Percentiles rank a stretch among this genome's conserved stretches.
These are phyloP conservation scores for Penaeus japonicus DNA, from an alignment of 1,140 invertebrate species.

Conservation along the genomic window DNA sequence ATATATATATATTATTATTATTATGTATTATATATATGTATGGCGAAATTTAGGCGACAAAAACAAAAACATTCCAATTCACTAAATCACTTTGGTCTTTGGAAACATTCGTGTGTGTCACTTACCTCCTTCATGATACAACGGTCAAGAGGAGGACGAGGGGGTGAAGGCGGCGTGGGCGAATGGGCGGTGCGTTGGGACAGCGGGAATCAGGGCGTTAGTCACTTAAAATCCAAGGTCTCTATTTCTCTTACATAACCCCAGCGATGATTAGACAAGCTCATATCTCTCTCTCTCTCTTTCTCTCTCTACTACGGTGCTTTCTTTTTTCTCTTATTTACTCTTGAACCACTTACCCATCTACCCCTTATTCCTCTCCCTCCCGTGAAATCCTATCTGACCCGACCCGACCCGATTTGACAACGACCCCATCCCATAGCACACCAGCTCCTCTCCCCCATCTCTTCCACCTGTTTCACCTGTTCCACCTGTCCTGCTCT, in stretches of 20 bases:
- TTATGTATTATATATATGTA: too few relatives aligned
- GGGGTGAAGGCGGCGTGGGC: neutral
- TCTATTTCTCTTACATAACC: constrained; percentile 6
- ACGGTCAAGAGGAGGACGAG: constrained; percentile 13
- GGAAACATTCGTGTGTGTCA: constrained; percentile 1
- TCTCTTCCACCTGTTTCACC: too few relatives aligned
- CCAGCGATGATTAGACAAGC: neutral
- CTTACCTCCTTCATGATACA: constrained; percentile 39
- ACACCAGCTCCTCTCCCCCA: too few relatives aligned
- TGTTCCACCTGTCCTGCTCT: too few relatives aligned
- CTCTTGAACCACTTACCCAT: too few relatives aligned
- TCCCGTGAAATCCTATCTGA: too few relatives aligned
- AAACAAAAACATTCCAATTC: constrained; percentile 22
- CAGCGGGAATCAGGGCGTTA: constrained; percentile 33
- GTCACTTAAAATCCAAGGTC: constrained; percentile 17
- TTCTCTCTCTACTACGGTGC: neutral
- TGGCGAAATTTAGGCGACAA: constrained; percentile 37
- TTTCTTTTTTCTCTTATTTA: too few relatives aligned
- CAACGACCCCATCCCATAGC: too few relatives aligned
- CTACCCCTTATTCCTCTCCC: too few relatives aligned
- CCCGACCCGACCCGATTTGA: too few relatives aligned
- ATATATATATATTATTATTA: too few relatives aligned
- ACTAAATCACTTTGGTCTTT: neutral
- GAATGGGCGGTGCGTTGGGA: neutral
- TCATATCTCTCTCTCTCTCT: neutral